These are phyloP conservation scores for Corythaeola cristata DNA, from an alignment of 2,113 vertebrate genomes.

Conservation along the genomic window DNA sequence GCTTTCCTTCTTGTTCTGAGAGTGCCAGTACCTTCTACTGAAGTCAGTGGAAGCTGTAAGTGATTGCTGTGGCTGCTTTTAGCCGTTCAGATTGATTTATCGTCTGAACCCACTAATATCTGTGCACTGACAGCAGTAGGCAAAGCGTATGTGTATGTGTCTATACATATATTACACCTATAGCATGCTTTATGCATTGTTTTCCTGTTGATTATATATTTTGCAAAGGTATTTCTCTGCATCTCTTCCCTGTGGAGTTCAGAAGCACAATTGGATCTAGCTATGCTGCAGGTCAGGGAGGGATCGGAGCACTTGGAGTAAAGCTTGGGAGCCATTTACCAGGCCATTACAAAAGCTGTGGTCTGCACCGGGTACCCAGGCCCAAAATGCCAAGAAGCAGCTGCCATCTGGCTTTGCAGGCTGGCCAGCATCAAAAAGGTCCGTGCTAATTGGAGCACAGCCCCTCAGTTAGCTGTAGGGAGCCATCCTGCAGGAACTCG, in stretches of 20 bases:
- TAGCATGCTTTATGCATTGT: neutral
- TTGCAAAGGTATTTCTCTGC: neutral
- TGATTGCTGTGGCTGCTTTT: neutral
- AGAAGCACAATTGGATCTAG: neutral
- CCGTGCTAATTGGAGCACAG: neutral
- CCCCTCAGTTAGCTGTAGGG: conserved; percentile 10
- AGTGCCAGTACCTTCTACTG: neutral
- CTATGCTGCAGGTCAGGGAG: neutral
- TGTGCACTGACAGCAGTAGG: neutral
- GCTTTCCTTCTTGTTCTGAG: neutral
- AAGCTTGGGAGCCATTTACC: conserved; percentile 13
- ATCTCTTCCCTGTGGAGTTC: neutral
- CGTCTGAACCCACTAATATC: neutral
- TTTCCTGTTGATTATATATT: neutral
- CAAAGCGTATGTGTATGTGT: neutral
- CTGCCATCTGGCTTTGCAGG: conserved; percentile 40
- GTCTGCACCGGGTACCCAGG: neutral
- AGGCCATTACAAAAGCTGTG: neutral
- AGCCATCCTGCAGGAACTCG: neutral
- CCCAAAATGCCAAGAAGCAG: conserved; percentile 18
- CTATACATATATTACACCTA: neutral
- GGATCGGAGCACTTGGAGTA: neutral
- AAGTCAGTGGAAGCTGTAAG: neutral
- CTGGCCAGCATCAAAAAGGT: neutral
- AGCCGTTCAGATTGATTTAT: conserved; percentile 3